Conservation (phyloP, 2,797 vertebrate genomes). For the Coranthus polyacanthus region DNA sequence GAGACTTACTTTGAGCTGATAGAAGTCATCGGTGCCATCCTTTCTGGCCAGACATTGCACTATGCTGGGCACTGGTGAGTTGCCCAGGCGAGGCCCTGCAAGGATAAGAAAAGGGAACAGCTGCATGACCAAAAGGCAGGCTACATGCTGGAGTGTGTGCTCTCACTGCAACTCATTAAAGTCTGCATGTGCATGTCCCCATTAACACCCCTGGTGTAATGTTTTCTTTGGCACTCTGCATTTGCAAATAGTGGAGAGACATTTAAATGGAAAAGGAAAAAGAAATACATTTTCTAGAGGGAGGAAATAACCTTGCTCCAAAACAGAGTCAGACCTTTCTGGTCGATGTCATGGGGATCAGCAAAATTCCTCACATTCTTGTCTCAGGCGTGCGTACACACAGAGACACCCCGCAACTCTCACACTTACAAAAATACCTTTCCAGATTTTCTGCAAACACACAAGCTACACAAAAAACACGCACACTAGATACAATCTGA, state of each 20-base stretch:
- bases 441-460: conserved; percentile 7
- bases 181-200: conserved; percentile 52
- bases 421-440: conserved; percentile 16
- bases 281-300: conserved; percentile 31
- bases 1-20: conserved; percentile 96
- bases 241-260: conserved; percentile 44
- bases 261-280: conserved; percentile 17
- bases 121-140: conserved; percentile 82
- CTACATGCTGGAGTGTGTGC: conserved; percentile 61
- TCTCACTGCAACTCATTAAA: conserved; percentile 68
- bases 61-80: conserved; percentile 98
- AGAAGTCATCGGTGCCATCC: conserved; percentile 99
- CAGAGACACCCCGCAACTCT: conserved; percentile 42
- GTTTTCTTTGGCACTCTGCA: conserved; percentile 69
- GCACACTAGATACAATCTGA: conserved; percentile 8
- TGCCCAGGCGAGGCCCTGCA: conserved; percentile 96
- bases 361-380: conserved; percentile 83
- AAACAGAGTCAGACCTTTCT: conserved; percentile 51
- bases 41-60: conserved; percentile 98
- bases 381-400: conserved; percentile 55
- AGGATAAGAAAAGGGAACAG: conserved; percentile 71
- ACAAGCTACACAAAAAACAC: conserved; percentile 2
- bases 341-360: conserved; percentile 64
- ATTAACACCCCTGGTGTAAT: conserved; percentile 72
- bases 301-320: conserved; percentile 40